Evolutionary conservation across 2,888 invertebrate species (phyloP).

Genomic region (Lycaena phlaeas): DNA sequence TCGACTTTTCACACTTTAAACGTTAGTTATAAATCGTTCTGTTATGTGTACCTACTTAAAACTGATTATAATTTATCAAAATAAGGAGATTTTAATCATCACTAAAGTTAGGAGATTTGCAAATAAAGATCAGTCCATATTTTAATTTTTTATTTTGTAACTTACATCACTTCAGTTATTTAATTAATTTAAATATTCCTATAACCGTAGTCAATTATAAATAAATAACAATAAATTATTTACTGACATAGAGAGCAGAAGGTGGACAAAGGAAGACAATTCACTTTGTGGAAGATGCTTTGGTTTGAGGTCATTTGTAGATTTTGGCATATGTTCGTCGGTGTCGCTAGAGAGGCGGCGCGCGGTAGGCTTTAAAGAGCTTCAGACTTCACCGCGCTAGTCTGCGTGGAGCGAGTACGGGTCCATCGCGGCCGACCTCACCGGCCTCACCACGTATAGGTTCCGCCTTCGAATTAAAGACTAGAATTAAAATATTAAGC

Average conservation of each 20-base stretch:
- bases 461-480: slow-evolving; percentile 75
- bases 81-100: too few species aligned
- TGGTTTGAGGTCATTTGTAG: slow-evolving; percentile 63
- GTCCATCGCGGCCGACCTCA: slow-evolving; percentile 67
- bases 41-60: too few species aligned
- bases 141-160: slow-evolving; percentile 43
- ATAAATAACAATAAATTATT: slow-evolving; percentile 70
- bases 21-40: too few species aligned
- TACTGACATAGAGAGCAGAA: slow-evolving; percentile 63
- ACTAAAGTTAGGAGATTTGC: neutral
- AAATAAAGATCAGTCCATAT: slow-evolving; percentile 42
- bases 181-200: slow-evolving; percentile 53
- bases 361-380: slow-evolving; percentile 32
- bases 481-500: slow-evolving; percentile 60
- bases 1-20: too few species aligned
- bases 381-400: slow-evolving; percentile 30
- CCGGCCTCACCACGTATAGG: slow-evolving; percentile 75
- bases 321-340: slow-evolving; percentile 26
- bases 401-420: slow-evolving; percentile 75
- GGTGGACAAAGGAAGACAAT: slow-evolving; percentile 43
- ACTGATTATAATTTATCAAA: too few species aligned
- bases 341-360: slow-evolving; percentile 19
- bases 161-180: slow-evolving; percentile 59
- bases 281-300: slow-evolving; percentile 52
- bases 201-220: slow-evolving; percentile 62